Percentiles rank a stretch among this genome's conserved stretches.
Conservation (phyloP, 1,140 invertebrate species). For the Catajapyx aquilonaris region DNA sequence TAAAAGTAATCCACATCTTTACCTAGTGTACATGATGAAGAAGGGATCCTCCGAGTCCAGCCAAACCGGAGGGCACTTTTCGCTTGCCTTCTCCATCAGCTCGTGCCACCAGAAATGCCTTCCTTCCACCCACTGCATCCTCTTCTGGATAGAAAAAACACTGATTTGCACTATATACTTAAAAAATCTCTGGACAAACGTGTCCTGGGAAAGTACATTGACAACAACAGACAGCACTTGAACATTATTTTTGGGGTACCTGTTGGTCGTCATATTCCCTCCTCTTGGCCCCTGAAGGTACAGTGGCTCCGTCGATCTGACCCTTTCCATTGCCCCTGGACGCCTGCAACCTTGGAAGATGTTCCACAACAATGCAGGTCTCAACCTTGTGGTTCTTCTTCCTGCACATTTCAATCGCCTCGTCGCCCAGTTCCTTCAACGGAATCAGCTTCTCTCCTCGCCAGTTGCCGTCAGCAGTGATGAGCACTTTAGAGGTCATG, state of each 20-base stretch:
- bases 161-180: no score
- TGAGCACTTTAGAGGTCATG: conserved; percentile 58
- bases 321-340: conserved; percentile 10
- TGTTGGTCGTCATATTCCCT: no score
- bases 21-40: conserved; percentile 93
- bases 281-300: no score
- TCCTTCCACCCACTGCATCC: conserved; percentile 48
- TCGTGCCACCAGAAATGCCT: conserved; percentile 85
- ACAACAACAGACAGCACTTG: no score
- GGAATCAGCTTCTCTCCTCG: conserved; percentile 69
- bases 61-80: conserved; percentile 77
- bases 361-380: conserved; percentile 63
- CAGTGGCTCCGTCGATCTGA: no score
- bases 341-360: conserved; percentile 44
- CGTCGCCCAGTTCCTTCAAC: conserved; percentile 70
- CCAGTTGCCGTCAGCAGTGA: conserved; percentile 84
- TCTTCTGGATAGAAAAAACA: no score
- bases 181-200: no score
- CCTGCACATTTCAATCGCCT: conserved; percentile 39
- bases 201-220: no score
- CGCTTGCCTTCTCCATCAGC: conserved; percentile 50
- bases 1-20: no score
- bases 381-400: conserved; percentile 47
- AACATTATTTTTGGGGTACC: no score
- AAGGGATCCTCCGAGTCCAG: conserved; percentile 84